A percentile compares a stretch with the other conserved stretches of the same genome.
Conservation (phyloP, 64 coral and sea anemone genomes). For the Stylophora pistillata region DNA sequence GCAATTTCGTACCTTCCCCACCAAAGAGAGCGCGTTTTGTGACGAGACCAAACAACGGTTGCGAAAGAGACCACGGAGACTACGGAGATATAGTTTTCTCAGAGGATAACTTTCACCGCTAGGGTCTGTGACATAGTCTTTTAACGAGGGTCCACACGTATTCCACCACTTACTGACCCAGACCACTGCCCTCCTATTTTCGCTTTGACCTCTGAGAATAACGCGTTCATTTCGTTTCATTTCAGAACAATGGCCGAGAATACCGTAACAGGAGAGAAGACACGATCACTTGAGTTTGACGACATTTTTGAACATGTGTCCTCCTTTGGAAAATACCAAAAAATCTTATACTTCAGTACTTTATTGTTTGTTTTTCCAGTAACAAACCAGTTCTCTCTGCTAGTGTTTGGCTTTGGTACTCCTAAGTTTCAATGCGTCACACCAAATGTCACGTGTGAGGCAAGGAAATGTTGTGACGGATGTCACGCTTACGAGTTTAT, state of each 20-base stretch:
- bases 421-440: conserved; percentile 49
- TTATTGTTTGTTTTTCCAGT: conserved; percentile 3
- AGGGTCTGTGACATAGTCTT: not conserved
- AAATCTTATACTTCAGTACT: not conserved
- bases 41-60: no score
- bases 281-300: conserved; percentile 3
- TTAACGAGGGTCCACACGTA: not conserved
- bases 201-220: not conserved
- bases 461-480: conserved; percentile 41
- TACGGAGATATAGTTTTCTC: not conserved
- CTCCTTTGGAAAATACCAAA: conserved; percentile 53
- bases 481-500: conserved; percentile 52
- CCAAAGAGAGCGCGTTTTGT: no score
- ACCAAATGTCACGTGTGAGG: conserved; percentile 41
- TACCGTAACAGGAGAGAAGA: not conserved
- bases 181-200: not conserved
- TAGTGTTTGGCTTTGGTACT: conserved; percentile 41
- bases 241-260: not conserved
- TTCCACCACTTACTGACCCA: not conserved
- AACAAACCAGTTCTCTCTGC: conserved; percentile 8
- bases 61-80: no score
- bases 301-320: conserved; percentile 33
- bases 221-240: not conserved
- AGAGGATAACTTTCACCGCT: not conserved
- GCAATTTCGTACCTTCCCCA: no score